A percentile compares a stretch with the other conserved stretches of the same genome.
Conservation (phyloP, 1,140 invertebrate species). For the Melipona quadrifasciata region DNA sequence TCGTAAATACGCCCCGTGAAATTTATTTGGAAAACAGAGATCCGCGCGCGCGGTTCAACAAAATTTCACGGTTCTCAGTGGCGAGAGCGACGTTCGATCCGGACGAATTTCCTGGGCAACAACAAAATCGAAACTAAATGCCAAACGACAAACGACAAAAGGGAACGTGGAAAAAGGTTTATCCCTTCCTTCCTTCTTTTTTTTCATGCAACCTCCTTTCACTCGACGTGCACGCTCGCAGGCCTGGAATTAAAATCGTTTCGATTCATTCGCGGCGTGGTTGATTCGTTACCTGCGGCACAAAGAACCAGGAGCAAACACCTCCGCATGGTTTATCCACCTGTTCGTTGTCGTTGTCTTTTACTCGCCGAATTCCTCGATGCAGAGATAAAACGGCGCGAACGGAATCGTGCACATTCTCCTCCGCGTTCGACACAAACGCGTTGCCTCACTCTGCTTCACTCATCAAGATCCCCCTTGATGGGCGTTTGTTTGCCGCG, state of each 20-base stretch:
- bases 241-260: neutral
- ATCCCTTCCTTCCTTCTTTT: neutral
- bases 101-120: neutral
- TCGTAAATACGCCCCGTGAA: neutral
- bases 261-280: conserved; percentile 18
- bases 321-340: conserved; percentile 63
- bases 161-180: neutral
- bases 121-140: neutral
- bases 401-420: conserved; percentile 61
- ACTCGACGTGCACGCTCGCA: neutral
- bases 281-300: conserved; percentile 68
- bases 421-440: conserved; percentile 22
- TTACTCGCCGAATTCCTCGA: conserved; percentile 53
- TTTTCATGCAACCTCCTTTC: neutral
- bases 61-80: neutral
- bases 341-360: conserved; percentile 2
- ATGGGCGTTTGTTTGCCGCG: neutral
- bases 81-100: neutral
- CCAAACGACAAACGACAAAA: too few species aligned
- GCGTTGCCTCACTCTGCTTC: neutral
- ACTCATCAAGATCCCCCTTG: neutral
- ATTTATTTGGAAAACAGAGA: neutral
- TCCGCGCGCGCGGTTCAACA: too few species aligned
- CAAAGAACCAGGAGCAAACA: conserved; percentile 65
- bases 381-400: conserved; percentile 7